Conservation (phyloP, 2,797 vertebrate genomes). For the Anguilla obscura region DNA sequence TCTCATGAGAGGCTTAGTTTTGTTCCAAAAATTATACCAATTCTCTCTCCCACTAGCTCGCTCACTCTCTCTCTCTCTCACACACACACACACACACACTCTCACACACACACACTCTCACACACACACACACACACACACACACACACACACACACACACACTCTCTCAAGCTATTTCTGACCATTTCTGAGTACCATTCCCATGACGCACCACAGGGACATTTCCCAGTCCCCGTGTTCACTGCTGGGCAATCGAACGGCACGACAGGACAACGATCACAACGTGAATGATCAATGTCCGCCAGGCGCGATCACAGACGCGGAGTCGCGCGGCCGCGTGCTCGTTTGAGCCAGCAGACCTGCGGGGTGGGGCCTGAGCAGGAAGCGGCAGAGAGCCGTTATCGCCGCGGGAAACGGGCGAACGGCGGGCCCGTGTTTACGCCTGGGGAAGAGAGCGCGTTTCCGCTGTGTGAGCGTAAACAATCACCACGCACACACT, state of each 20-base stretch:
- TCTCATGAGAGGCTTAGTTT: too few species aligned
- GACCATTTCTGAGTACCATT: background rate
- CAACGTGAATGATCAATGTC: background rate
- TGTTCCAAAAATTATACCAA: background rate
- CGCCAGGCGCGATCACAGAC: background rate
- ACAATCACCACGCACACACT: background rate
- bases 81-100: background rate
- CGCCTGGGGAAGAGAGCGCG: background rate
- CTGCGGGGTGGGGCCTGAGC: background rate
- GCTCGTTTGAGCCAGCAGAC: background rate
- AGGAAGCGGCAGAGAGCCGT: background rate
- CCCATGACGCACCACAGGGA: background rate
- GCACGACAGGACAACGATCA: background rate
- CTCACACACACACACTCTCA: background rate
- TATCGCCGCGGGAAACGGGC: background rate
- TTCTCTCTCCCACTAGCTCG: background rate
- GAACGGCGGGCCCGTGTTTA: background rate
- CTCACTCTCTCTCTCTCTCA: background rate
- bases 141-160: background rate
- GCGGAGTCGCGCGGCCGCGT: background rate
- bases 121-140: background rate
- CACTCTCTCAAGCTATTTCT: background rate
- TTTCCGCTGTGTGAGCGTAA: slow-evolving; percentile 32
- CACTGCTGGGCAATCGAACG: background rate
- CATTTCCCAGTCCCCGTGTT: background rate